These are phyloP conservation scores for Tetrapedia diversipes DNA, from an alignment of 2,888 invertebrate genomes.

Conservation along the genomic window DNA sequence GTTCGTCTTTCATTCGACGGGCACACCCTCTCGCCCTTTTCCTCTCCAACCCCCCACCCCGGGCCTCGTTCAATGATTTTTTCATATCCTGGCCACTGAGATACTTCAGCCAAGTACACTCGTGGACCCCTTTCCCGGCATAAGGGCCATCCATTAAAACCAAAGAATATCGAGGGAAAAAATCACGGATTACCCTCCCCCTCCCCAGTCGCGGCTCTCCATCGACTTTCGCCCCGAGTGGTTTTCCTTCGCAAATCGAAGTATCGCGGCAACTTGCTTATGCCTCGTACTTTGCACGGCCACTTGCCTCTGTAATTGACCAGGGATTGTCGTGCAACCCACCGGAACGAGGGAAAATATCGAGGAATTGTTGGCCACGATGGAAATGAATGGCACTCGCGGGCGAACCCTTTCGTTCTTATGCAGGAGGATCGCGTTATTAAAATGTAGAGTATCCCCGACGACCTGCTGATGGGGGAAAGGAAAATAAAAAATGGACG, in stretches of 20 bases:
- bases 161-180: slow-evolving; percentile 50
- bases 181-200: slow-evolving; percentile 45
- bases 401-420: not conserved
- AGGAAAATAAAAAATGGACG: not conserved
- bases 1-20: slow-evolving; percentile 43
- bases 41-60: slow-evolving; percentile 29
- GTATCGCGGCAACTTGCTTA: not conserved
- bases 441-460: not conserved
- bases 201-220: not conserved
- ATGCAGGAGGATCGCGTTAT: not conserved
- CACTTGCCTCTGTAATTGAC: slow-evolving; percentile 20
- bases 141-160: slow-evolving; percentile 66
- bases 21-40: slow-evolving; percentile 28
- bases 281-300: slow-evolving; percentile 7
- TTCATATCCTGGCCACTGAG: slow-evolving; percentile 60
- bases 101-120: slow-evolving; percentile 63
- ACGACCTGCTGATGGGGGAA: no score
- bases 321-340: not conserved
- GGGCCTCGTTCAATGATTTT: slow-evolving; percentile 65
- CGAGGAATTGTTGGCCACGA: slow-evolving; percentile 6
- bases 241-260: slow-evolving; percentile 40
- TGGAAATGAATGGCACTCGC: slow-evolving; percentile 1
- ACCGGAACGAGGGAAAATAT: not conserved
- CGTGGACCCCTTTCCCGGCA: slow-evolving; percentile 40
- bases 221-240: slow-evolving; percentile 35